Base-by-base conservation (phyloP, 2,888 invertebrate genomes). In the Timandra comae region DNA sequence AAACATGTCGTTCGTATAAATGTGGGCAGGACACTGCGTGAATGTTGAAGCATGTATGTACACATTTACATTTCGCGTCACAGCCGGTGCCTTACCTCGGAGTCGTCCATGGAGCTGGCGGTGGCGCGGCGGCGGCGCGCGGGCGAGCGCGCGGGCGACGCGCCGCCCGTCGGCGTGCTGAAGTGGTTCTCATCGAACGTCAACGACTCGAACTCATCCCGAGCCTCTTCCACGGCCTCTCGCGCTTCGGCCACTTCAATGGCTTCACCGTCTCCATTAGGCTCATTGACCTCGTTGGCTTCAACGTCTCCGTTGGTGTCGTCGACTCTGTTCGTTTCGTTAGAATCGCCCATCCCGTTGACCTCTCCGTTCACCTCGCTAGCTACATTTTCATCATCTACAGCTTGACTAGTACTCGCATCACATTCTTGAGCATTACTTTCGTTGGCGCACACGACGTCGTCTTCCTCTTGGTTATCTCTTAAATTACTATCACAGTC, bases 401-500 rank as follows among this genome's bases (percentile, higher is more conserved):
- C 48, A 34, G 30, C 10, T 53, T 64, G 74, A 71, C 72, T 75
- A 69, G 70, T 63, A 51, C 49, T 53, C 38, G 52, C 65, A 56
- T 65, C 69, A 63, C 56, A 49, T 38, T 40, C 60, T 63, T 67
- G 72, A 68, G 64, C 65, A 41, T 56, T 60, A 35, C 32, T 30
- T 41, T 76, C 76, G 41, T 76, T 75, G 29, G 77, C 81, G 57
- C 82, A 81, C 2, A 80, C 80, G 21, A 82, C 88, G 55, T 87
- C 87, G 47, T 87, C 87, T 29, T 86, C 85, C 41, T 82, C 85
- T 40, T 43, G 59, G 50, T 72, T 75, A 54, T 68, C 63, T 52
- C 80, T 78, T 78, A 82, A 67, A 77, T 73, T 76, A 76, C 49
- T 79, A 84, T 85, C 84, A 84, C 84, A 84, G 82, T 78, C 74